These are phyloP conservation scores for Rallus limicola DNA, from an alignment of 2,113 vertebrate species.

Conservation along the genomic window DNA sequence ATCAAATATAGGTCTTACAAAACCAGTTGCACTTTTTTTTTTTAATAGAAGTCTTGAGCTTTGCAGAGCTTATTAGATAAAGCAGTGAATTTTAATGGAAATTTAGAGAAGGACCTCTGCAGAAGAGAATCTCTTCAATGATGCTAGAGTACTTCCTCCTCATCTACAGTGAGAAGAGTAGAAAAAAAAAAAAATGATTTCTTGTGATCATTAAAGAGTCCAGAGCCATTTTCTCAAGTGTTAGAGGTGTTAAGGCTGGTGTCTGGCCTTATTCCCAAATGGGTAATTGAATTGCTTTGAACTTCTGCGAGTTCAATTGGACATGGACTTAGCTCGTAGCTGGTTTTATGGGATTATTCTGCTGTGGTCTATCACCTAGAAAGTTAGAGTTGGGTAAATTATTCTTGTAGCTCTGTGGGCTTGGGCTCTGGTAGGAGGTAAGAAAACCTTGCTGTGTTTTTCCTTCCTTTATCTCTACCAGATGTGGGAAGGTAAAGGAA, in stretches of 20 bases:
- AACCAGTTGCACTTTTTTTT: no score
- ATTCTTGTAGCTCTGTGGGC: not conserved
- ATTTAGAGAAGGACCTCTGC: slow-evolving; percentile 6
- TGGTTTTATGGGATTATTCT: slow-evolving; percentile 39
- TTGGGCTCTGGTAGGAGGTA: not conserved
- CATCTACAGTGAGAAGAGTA: not conserved
- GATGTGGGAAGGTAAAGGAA: not conserved
- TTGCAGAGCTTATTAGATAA: slow-evolving; percentile 5
- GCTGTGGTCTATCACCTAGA: slow-evolving; percentile 11
- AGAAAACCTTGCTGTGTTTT: not conserved
- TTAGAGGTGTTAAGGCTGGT: slow-evolving; percentile 44
- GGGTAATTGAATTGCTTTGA: slow-evolving; percentile 62
- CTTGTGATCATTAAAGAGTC: slow-evolving; percentile 38
- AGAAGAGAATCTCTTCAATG: not conserved
- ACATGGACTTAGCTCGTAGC: not conserved
- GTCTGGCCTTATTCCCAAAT: slow-evolving; percentile 58
- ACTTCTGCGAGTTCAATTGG: slow-evolving; percentile 45
- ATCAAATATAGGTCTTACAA: not conserved
- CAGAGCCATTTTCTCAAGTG: slow-evolving; percentile 50
- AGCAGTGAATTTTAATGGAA: slow-evolving; percentile 13
- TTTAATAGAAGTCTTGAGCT: not conserved
- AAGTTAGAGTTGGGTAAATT: not conserved
- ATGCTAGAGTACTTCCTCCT: not conserved
- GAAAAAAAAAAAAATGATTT: slow-evolving; percentile 5
- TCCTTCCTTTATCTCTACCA: not conserved